phyloP scores from a whole-genome alignment of 2,797 vertebrate species.

The Hemibagrus guttatus region DNA sequence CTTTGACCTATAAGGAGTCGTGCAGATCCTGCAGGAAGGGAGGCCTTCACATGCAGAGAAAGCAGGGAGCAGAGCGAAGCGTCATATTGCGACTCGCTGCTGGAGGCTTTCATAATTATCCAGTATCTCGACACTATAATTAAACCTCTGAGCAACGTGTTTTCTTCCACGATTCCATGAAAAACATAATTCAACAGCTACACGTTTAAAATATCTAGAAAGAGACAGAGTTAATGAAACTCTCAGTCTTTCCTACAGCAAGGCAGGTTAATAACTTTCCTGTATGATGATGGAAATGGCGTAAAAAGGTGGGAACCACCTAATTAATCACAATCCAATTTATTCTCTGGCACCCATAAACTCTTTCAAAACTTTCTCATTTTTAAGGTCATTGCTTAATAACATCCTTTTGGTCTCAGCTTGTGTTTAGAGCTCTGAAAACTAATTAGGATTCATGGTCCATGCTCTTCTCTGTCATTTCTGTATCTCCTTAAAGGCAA shows the following conservation, averaged over 20 bases:
- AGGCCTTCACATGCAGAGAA: conserved; percentile 29
- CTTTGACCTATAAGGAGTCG: not conserved
- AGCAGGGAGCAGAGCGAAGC: conserved; percentile 10
- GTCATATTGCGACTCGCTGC: conserved; percentile 26
- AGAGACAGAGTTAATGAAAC: conserved; percentile 17
- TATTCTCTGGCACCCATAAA: conserved; percentile 25
- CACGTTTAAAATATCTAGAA: not conserved
- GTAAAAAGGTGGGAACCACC: conserved; percentile 16
- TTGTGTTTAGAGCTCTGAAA: conserved; percentile 32
- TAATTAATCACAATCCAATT: conserved; percentile 31
- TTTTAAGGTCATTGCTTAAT: conserved; percentile 26
- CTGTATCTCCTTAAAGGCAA: not conserved
- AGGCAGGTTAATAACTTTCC: conserved; percentile 1
- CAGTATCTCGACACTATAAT: conserved; percentile 20
- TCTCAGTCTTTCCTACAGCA: conserved; percentile 20
- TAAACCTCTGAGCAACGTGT: conserved; percentile 28
- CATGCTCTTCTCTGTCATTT: conserved; percentile 23
- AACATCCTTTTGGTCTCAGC: conserved; percentile 15
- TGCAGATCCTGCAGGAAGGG: conserved; percentile 24
- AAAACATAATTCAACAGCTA: conserved; percentile 15
- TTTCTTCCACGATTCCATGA: conserved; percentile 4
- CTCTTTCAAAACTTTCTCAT: not conserved
- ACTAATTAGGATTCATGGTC: conserved; percentile 36
- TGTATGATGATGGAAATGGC: conserved; percentile 6
- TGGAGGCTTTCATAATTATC: conserved; percentile 37